Conservation (phyloP, 2,113 vertebrate genomes). For the Corapipo altera region DNA sequence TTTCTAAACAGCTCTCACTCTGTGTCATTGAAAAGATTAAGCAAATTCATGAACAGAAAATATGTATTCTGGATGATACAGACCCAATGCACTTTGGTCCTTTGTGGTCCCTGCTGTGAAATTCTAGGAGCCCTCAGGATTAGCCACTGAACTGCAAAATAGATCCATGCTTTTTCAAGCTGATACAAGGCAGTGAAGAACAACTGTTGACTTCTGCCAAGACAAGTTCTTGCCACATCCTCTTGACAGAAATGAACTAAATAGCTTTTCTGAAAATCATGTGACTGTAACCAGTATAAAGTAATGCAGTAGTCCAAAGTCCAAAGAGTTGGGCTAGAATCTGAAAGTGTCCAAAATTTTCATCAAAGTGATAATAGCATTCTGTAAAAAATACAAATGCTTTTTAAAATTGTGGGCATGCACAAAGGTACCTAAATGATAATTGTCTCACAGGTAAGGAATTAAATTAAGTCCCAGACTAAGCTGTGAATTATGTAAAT, state of each 20-base stretch:
- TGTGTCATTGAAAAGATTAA: neutral
- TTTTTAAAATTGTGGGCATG: neutral
- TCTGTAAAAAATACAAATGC: neutral
- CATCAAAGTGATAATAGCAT: neutral
- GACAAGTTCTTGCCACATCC: neutral
- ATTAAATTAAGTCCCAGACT: neutral
- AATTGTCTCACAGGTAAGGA: neutral
- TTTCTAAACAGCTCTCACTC: neutral
- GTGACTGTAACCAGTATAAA: neutral
- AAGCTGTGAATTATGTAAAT: neutral
- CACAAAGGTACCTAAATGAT: neutral
- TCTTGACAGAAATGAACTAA: neutral
- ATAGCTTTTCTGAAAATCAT: neutral
- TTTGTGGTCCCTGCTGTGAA: constrained; percentile 1
- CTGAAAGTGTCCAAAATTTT: neutral
- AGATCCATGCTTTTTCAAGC: neutral
- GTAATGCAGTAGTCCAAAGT: neutral
- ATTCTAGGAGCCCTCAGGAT: neutral
- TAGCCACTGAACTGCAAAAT: constrained; percentile 11
- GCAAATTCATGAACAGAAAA: constrained; percentile 32
- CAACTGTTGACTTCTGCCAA: neutral
- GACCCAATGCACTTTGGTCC: neutral
- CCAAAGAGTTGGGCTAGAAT: neutral
- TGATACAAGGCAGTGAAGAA: neutral
- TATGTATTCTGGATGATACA: neutral